Conservation (phyloP, 2,113 vertebrate species). For the Terrapene triunguis region DNA sequence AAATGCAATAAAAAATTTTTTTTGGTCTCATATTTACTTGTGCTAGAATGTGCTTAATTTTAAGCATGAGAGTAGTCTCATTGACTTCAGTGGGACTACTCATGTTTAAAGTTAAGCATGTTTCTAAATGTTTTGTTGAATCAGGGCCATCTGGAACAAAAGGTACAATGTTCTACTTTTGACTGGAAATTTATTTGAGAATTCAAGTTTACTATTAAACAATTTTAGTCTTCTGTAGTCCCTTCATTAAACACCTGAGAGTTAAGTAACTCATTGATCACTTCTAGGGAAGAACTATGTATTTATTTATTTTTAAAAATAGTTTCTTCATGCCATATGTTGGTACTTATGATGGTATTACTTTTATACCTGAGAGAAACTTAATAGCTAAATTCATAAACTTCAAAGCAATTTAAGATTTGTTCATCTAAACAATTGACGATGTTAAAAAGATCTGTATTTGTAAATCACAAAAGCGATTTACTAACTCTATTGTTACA, state of each 20-base stretch:
- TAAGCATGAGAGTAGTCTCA: not conserved
- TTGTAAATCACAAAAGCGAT: slow-evolving; percentile 22
- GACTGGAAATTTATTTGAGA: not conserved
- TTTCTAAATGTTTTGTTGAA: not conserved
- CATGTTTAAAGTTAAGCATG: not conserved
- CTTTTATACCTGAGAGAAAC: not conserved
- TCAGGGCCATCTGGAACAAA: not conserved
- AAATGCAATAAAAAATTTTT: not conserved
- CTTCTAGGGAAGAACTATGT: not conserved
- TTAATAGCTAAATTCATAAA: not conserved
- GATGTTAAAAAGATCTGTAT: not conserved
- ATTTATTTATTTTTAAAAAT: not conserved
- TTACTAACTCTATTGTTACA: not conserved
- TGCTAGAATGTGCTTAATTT: not conserved
- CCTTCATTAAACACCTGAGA: not conserved
- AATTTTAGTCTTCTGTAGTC: not conserved
- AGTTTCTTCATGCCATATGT: not conserved
- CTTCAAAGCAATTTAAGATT: slow-evolving; percentile 17
- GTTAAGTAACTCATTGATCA: not conserved
- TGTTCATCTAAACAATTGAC: not conserved
- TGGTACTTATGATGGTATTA: not conserved
- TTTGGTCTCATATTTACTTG: not conserved
- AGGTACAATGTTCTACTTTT: not conserved
- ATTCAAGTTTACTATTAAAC: not conserved
- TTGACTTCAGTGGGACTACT: not conserved